phyloP scores from a whole-genome alignment of 2,888 invertebrate genomes.

The Tetranychus piercei region DNA sequence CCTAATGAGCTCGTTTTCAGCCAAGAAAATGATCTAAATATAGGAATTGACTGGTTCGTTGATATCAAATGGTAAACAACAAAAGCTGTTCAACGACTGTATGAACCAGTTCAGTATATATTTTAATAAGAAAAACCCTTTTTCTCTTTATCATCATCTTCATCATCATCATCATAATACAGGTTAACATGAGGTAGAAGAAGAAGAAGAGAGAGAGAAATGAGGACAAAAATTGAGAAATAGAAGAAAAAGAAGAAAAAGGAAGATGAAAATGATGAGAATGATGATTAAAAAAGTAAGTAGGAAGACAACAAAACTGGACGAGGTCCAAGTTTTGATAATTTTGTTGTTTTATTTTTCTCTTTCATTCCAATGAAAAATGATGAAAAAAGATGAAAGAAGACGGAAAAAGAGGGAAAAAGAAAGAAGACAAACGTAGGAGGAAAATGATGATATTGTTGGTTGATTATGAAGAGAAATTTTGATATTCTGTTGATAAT shows the following conservation, averaged over 20 bases:
- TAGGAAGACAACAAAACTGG: background rate
- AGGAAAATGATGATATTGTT: no score
- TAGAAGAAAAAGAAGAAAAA: background rate
- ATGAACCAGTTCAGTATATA: background rate
- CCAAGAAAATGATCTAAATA: background rate
- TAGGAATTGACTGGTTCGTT: background rate
- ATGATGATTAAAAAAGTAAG: background rate
- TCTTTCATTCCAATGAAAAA: background rate
- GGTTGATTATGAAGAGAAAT: no score
- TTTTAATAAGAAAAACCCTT: background rate
- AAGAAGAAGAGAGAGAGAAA: background rate
- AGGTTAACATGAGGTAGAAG: background rate
- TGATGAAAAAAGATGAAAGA: background rate
- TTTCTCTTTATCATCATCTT: background rate
- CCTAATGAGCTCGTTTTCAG: background rate
- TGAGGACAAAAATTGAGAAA: background rate
- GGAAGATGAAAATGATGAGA: background rate
- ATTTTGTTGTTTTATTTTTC: background rate
- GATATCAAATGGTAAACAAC: background rate
- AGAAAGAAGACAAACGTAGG: no score
- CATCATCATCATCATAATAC: background rate
- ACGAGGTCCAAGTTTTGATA: background rate
- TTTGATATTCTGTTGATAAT: background rate
- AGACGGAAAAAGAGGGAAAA: no score
- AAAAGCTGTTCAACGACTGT: background rate